Base-by-base conservation (phyloP, 2,113 vertebrate genomes). In the Semnopithecus entellus region DNA sequence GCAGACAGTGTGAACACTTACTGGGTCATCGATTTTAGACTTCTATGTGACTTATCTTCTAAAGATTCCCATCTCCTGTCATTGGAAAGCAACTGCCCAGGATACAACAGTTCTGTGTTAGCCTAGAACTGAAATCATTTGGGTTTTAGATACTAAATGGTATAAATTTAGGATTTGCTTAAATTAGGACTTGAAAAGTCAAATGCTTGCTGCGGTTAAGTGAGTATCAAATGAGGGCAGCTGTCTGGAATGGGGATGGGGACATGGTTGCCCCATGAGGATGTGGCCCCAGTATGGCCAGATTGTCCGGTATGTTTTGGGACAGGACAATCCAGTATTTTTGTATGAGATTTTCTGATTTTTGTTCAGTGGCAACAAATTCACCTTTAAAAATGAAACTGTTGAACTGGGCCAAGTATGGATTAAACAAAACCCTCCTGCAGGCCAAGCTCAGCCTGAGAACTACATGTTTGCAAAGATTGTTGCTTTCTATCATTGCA, bases 1-100 rank as follows among this genome's bases (percentile, higher is more conserved):
- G 52, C 78, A 95, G 35, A 88, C 76, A 73, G 91, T 70, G 40
- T 85, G 86, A 88, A 94, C n/a, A 50, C 16, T 59, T 38, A n/a
- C 2, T 16, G 22, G 50, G 52, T 27, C 59, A 76, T 40, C 16
- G n/a, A 83, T 76, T 96, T 90, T 64, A 85, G 66, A 78, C 9
- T 38, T 78, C 38, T 4, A 0, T 17, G 32, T 27, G 43, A 55
- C 72, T n/a, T 1, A 9, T 55, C 64, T 35, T 76, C 59, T 78
- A 13, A 88, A 70, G 76, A 93, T 30, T 32, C 30, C 20, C 43
- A 2, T 52, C 94, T 70, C 50, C 6, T 27, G 48, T 16, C 27
- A 50, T n/a, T 23, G 12, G 81, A 45, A 88, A 86, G 83, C 27
- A 88, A 45, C 22, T 11, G 35, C n/a, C 43, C 57, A 17, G 45